Evolutionary conservation across 2,797 vertebrate species (phyloP), one percentile per base, ranked within the genome.

Genomic region (Setipinna tenuifilis): DNA sequence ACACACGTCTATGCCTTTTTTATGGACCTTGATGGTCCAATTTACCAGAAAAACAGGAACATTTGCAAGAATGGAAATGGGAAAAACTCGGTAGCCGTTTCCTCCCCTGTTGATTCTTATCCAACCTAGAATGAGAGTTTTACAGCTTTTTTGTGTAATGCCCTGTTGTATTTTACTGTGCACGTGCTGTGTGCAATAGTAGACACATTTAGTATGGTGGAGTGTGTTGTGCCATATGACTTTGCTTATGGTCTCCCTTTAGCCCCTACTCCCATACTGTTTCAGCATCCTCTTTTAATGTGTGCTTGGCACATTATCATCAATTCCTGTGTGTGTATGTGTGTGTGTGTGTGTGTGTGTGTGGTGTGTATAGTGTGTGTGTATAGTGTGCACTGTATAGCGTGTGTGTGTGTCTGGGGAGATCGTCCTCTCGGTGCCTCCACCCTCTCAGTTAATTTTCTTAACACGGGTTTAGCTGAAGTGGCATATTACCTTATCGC

Each of bases 401-500:
- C n/a, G n/a, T 78, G 31, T 54, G 50, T 54, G 50, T 54, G 50
- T 14, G 50, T 14, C 9, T 7, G 7, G 9, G 9, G 28, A 10
- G 71, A 44, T 78, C 41, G 71, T 78, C 71, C 71, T 78, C 71
- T 44, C 35, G 17, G 71, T 44, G 41, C 71, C 35, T 41, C 71
- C 71, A 44, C 35, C 71, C 41, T 35, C 71, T 35, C 71, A 78
- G 71, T 78, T 78, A 78, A 78, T 78, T 78, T 44, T 78, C 71
- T 78, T 78, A 78, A 78, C 71, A 78, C 35, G 35, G 71, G 71
- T 78, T 78, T 78, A 78, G 71, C 71, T 78, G 71, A 78, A 78
- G 71, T 78, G 71, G 71, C 71, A 78, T 78, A 78, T 78, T 78
- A 78, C 71, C 71, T 78, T 78, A 78, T 78, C 71, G 71, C 71